Percentiles rank a stretch among this genome's conserved stretches.
These are phyloP conservation scores for Microplitis demolitor DNA, from an alignment of 1,140 invertebrate species.

Conservation along the genomic window DNA sequence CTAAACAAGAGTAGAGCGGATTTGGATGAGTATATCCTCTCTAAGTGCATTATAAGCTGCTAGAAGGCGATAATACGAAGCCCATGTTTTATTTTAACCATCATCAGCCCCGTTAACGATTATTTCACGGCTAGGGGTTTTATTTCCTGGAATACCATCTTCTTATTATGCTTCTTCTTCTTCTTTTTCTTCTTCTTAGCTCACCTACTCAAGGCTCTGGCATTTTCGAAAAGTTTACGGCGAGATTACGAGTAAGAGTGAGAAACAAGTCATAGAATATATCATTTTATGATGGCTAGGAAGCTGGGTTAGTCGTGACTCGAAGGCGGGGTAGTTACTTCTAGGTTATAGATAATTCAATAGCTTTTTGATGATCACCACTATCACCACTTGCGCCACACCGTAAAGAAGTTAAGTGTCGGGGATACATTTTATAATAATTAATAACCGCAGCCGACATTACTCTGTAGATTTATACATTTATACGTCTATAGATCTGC, in stretches of 20 bases:
- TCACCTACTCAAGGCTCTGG: no score
- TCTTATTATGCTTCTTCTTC: no score
- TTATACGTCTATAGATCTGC: neutral
- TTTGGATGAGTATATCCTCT: constrained; percentile 7
- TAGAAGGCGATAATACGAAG: constrained; percentile 19
- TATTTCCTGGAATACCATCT: constrained; percentile 9
- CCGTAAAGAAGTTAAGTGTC: neutral
- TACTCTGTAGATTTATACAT: neutral
- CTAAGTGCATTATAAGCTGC: neutral
- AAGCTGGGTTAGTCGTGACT: constrained; percentile 20
- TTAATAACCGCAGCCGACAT: constrained; percentile 28
- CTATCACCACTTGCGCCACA: neutral
- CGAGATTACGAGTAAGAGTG: neutral
- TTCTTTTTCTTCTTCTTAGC: no score
- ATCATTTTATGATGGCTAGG: neutral
- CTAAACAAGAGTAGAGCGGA: constrained; percentile 1
- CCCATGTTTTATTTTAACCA: neutral
- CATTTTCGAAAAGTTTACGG: no score
- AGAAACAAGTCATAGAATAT: neutral
- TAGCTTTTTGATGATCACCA: neutral
- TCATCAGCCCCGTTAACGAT: constrained; percentile 15
- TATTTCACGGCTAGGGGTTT: neutral
- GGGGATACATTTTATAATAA: constrained; percentile 25
- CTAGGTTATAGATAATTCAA: neutral
- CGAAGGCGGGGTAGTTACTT: constrained; percentile 1